Percentiles rank a stretch among this genome's conserved stretches.
Evolutionary conservation across 2,113 vertebrate genomes (phyloP).

Genomic region (Ranitomeya variabilis): DNA sequence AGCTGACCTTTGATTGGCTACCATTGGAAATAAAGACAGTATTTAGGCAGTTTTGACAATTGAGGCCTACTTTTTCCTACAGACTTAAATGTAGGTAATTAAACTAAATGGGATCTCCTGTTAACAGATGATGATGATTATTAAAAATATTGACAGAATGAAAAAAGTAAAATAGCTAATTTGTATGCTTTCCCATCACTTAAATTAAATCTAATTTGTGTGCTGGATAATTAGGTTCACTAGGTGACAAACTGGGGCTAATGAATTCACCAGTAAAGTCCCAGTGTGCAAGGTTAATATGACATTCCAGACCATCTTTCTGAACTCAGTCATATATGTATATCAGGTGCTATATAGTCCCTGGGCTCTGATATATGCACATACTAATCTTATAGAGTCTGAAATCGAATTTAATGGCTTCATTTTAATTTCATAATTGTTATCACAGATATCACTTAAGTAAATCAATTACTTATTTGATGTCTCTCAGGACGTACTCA

Average conservation of each 20-base stretch:
- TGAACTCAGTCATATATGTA: neutral
- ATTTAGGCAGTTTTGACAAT: no score
- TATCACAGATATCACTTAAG: neutral
- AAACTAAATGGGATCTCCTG: no score
- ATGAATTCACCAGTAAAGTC: constrained; percentile 35
- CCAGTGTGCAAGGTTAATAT: constrained; percentile 15
- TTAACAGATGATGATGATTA: no score
- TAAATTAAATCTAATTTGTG: constrained; percentile 45
- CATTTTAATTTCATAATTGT: neutral
- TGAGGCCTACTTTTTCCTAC: no score
- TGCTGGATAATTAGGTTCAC: constrained; percentile 44
- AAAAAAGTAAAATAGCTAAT: neutral
- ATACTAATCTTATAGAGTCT: neutral
- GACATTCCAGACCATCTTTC: neutral
- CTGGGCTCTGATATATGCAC: no score
- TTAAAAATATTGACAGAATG: neutral
- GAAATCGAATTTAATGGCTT: neutral
- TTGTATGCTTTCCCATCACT: constrained; percentile 4
- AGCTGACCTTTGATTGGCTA: no score
- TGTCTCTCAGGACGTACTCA: neutral
- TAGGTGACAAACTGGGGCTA: constrained; percentile 37
- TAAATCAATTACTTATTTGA: neutral
- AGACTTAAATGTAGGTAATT: no score
- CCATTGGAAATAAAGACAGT: no score
- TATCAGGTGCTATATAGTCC: neutral